phyloP scores from a whole-genome alignment of 1,140 invertebrate species.

The Rhagoletis pomonella region DNA sequence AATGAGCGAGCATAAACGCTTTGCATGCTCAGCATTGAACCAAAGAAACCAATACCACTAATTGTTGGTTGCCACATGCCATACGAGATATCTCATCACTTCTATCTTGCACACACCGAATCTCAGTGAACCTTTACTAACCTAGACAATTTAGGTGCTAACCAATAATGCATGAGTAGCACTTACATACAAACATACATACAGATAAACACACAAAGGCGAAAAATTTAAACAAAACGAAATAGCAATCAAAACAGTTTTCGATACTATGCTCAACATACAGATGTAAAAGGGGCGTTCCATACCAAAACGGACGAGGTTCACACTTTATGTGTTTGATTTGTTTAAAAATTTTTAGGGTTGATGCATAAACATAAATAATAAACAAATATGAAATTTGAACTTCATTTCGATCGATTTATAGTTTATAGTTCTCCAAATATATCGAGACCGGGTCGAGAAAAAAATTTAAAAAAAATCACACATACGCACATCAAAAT shows the following conservation, averaged over 20 bases:
- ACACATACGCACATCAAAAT: too few species aligned
- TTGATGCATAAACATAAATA: too few species aligned
- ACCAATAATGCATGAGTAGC: not conserved
- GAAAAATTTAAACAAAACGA: not conserved
- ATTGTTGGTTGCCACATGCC: conserved; percentile 4
- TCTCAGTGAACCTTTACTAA: not conserved
- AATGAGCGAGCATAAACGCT: not conserved
- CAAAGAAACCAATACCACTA: conserved; percentile 24
- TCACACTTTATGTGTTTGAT: too few species aligned
- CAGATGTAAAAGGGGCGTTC: not conserved
- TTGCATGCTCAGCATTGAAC: not conserved
- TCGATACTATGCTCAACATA: not conserved
- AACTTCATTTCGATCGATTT: too few species aligned
- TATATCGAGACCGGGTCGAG: too few species aligned
- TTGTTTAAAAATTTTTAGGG: too few species aligned
- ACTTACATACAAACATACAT: not conserved
- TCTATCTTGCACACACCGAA: not conserved
- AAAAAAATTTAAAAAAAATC: too few species aligned
- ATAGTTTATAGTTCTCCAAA: too few species aligned
- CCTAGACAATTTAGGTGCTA: not conserved
- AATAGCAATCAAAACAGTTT: not conserved
- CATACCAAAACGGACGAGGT: too few species aligned
- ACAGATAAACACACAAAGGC: not conserved
- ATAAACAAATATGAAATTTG: too few species aligned
- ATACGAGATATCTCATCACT: not conserved